Base-by-base conservation (phyloP, 2,113 vertebrate species). In the Mirza zaza region DNA sequence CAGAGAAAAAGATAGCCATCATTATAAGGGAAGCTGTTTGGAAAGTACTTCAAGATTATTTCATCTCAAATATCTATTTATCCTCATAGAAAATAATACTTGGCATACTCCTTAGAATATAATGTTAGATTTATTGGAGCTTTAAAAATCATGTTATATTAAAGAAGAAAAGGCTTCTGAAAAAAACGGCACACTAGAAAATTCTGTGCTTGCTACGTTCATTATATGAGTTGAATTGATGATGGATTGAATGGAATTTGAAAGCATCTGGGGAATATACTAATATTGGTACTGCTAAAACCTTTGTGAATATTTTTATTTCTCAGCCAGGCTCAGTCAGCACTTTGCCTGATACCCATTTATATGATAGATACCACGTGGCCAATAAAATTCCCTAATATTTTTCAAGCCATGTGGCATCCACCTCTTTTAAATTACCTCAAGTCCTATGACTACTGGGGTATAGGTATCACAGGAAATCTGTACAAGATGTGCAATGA, bases 181-280 rank as follows among this genome's bases (percentile, higher is more conserved):
- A 95, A 82, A 61, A 82, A n/a, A n/a, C 15, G 12, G 50, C 32
- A 21, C 65, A 25, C 70, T 32, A 34, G 59, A 55, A 95, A 89
- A 88, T 55, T 70, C 76, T 61, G 29, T 25, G 45, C 29, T 91
- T 90, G 68, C 21, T 92, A 34, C 14, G 92, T 95, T 45, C n/a
- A 65, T 55, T 85, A 59, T 18, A 32, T 88, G 77, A 91, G 25
- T 70, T 94, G 32, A 34, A 48, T 91, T 57, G 42, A 45, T 90
- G 70, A 87, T 88, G 15, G 18, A 29, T 20, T 73, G 50, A 57
- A 77, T 45, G 29, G 42, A 65, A 59, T 82, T 92, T 65, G 55
- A 92, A 92, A 89, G 23, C n/a, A 90, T 83, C 48, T 94, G 67
- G 67, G 77, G 36, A 75, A 45, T 80, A 95, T 91, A 95, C 83